A percentile compares a stretch with the other conserved stretches of the same genome.
These are phyloP conservation scores for Serrognathus titanus DNA, from an alignment of 2,888 invertebrate species.

Conservation along the genomic window DNA sequence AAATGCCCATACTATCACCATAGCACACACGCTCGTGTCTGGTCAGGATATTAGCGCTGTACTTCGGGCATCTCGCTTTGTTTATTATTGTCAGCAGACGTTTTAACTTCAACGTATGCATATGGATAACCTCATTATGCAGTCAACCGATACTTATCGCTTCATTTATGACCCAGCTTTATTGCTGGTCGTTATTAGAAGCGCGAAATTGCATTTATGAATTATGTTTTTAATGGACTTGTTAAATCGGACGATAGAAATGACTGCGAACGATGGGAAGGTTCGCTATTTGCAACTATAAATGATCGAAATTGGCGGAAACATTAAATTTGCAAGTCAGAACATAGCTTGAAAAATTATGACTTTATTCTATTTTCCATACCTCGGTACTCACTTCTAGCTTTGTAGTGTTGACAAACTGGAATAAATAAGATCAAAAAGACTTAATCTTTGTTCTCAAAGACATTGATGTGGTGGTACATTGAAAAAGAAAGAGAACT, in stretches of 20 bases:
- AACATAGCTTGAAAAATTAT: no score
- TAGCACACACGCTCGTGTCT: not conserved
- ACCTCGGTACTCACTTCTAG: no score
- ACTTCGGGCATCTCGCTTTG: not conserved
- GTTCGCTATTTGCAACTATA: no score
- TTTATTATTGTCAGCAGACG: not conserved
- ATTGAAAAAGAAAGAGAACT: no score
- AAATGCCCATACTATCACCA: constrained; percentile 25
- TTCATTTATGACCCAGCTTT: constrained; percentile 5
- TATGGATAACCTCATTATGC: not conserved
- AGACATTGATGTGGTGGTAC: no score
- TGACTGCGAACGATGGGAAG: no score
- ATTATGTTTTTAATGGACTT: not conserved
- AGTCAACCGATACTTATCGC: constrained; percentile 10
- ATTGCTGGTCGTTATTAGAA: constrained; percentile 8
- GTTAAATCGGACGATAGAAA: not conserved
- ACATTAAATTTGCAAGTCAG: not conserved
- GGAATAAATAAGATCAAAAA: no score
- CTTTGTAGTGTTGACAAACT: no score
- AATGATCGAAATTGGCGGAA: no score
- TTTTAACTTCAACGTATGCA: not conserved
- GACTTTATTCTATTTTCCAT: no score
- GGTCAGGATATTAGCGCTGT: constrained; percentile 1
- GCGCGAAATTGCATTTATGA: not conserved
- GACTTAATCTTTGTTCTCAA: no score